Conservation (phyloP, 2,888 invertebrate genomes). For the Drosophila anomelani region DNA sequence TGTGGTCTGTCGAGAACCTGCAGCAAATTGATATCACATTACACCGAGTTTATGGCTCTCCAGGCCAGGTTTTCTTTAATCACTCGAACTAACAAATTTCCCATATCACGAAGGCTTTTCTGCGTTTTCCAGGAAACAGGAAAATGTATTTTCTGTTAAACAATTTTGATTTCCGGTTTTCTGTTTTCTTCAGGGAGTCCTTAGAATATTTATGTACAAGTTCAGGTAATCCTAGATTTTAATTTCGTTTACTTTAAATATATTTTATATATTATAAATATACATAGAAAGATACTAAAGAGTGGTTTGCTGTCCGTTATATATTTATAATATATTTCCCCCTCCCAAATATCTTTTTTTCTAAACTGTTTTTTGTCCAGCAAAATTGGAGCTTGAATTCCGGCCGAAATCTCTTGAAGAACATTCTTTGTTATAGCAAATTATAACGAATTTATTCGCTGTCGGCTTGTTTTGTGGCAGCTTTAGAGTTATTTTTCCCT, state of each 20-base stretch:
- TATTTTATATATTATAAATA: too few relatives aligned
- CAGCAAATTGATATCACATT: slow-evolving; percentile 54
- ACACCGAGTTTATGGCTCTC: slow-evolving; percentile 45
- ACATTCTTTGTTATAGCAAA: slow-evolving; percentile 9
- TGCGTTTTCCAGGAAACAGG: slow-evolving; percentile 32
- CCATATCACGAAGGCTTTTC: slow-evolving; percentile 13
- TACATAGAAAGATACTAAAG: rapidly evolving
- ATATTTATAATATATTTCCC: too few relatives aligned
- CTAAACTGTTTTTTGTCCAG: too few relatives aligned
- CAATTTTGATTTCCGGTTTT: background rate
- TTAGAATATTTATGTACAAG: background rate
- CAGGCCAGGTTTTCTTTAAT: slow-evolving; percentile 20
- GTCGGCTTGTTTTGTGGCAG: slow-evolving; percentile 53
- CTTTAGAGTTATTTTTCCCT: slow-evolving; percentile 50
- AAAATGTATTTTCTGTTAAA: background rate
- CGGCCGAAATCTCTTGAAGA: background rate
- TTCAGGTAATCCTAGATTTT: background rate
- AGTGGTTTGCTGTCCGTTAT: background rate
- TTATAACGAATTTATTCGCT: slow-evolving; percentile 25
- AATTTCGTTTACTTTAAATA: too few relatives aligned
- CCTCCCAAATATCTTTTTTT: background rate
- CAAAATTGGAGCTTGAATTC: background rate
- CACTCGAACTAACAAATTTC: slow-evolving; percentile 19
- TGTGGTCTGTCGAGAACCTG: slow-evolving; percentile 37
- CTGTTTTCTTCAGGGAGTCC: background rate